Evolutionary conservation across 2,888 invertebrate species (phyloP), one percentile per base, ranked within the genome.

Genomic region (Cremastinae sp.): DNA sequence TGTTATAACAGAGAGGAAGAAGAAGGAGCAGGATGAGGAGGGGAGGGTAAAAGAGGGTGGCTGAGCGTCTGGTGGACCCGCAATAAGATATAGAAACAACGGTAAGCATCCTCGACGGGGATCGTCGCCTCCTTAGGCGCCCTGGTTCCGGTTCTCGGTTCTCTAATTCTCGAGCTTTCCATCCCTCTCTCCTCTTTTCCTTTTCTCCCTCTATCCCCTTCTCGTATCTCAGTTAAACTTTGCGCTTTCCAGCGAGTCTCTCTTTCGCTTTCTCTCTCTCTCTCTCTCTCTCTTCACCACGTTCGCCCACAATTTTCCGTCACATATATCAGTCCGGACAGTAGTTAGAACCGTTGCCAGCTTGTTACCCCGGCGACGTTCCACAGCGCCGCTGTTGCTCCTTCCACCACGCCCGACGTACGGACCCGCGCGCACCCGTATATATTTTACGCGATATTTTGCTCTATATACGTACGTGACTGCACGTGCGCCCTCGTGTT

Each of bases 281-380:
- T 28, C 64, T 70, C 62, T 55, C 76, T 53, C 68, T 74, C 74
- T 76, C 77, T 59, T 74, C 69, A 70, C 81, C 78, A 80, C 83
- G 82, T 84, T 87, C 86, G 82, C 81, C 83, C 85, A 85, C 88
- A 87, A 89, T 89, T 89, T 89, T 88, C 89, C 88, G 88, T 89
- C 88, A 88, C 89, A 88, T 89, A 88, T 86, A 89, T 89, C 89
- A 89, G 82, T 80, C 82, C 78, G 83, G 88, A 86, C 89, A 87
- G 89, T 88, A 88, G 88, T 89, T 88, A 86, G 87, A 88, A 87
- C 76, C 86, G 84, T 84, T 88, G 89, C 86, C 88, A 89, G 89
- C 89, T 89, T 89, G 89, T 89, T 89, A 89, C 87, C 86, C 76
- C 75, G 68, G 66, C 68, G 71, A 72, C 71, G 74, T 75, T 70